These are phyloP conservation scores for Cyprinodon tularosa DNA, from an alignment of 2,113 vertebrate species.

Conservation along the genomic window DNA sequence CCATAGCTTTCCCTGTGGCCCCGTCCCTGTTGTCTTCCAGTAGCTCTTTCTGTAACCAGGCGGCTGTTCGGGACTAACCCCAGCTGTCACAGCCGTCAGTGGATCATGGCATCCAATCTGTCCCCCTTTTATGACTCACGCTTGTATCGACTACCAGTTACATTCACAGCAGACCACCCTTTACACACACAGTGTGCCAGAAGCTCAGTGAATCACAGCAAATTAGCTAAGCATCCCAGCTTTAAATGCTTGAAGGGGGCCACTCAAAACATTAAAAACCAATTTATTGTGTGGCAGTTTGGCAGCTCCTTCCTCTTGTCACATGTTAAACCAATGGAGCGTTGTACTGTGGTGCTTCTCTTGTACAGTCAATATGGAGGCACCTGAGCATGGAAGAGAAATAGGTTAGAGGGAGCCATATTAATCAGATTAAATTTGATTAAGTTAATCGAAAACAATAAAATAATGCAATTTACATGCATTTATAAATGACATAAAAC, in stretches of 20 bases:
- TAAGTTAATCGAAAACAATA: neutral
- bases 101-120: conserved; percentile 67
- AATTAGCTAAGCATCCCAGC: conserved; percentile 66
- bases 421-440: neutral
- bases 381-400: conserved; percentile 30
- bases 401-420: conserved; percentile 33
- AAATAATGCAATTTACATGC: neutral
- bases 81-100: conserved; percentile 61
- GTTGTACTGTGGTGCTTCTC: conserved; percentile 28
- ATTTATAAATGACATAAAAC: neutral
- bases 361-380: conserved; percentile 69
- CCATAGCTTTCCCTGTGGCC: conserved; percentile 49
- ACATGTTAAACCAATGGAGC: conserved; percentile 61
- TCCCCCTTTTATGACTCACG: conserved; percentile 56
- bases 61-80: conserved; percentile 66
- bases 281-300: conserved; percentile 72
- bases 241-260: conserved; percentile 52
- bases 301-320: conserved; percentile 42
- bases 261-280: conserved; percentile 68
- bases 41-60: conserved; percentile 55
- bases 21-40: conserved; percentile 55
- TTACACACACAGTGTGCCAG: conserved; percentile 43
- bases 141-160: conserved; percentile 41
- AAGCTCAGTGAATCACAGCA: conserved; percentile 65
- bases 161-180: conserved; percentile 44